Conservation (phyloP, 2,797 vertebrate genomes). For the Protosalanx chinensis region DNA sequence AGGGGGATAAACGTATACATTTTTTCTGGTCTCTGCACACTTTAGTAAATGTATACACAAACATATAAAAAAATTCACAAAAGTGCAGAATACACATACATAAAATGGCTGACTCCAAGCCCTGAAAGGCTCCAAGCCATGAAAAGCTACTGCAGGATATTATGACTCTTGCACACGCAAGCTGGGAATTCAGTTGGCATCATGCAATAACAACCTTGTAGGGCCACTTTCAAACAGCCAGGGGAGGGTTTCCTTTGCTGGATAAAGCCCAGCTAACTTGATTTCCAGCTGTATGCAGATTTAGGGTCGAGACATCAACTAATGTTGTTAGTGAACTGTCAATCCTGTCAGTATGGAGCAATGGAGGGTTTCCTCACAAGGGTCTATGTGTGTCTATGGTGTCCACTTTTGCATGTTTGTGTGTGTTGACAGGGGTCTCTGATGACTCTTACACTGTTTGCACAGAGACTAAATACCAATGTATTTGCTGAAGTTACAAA, state of each 20-base stretch:
- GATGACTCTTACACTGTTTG: conserved; percentile 9
- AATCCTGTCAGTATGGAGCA: neutral
- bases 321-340: conserved; percentile 4
- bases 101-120: neutral
- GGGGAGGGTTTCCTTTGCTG: conserved; percentile 1
- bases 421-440: conserved; percentile 18
- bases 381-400: conserved; percentile 2
- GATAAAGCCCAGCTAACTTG: neutral
- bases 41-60: neutral
- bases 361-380: conserved; percentile 7
- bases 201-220: conserved; percentile 3
- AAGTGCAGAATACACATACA: neutral
- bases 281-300: neutral
- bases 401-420: conserved; percentile 6
- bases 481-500: neutral
- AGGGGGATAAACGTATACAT: conserved; percentile 4
- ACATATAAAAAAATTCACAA: conserved; percentile 16
- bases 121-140: neutral
- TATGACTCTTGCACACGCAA: conserved; percentile 3
- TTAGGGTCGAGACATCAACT: neutral
- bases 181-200: neutral
- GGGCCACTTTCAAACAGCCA: neutral
- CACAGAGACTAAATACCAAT: neutral
- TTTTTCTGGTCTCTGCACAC: neutral
- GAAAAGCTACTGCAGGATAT: neutral